These are phyloP conservation scores for Camponotus vicinus DNA, from an alignment of 1,140 invertebrate genomes.

Conservation along the genomic window DNA sequence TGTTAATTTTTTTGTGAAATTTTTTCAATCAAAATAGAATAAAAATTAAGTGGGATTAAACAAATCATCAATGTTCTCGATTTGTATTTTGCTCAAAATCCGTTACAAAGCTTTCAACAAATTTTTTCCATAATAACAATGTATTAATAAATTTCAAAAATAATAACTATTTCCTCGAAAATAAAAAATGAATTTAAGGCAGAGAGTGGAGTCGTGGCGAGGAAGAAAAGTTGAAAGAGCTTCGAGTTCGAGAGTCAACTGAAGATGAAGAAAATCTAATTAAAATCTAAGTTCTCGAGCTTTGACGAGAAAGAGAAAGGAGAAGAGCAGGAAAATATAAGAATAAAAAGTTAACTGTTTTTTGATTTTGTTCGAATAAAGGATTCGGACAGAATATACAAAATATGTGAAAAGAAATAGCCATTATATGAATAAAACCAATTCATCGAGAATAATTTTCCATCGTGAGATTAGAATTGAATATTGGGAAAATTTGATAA, in stretches of 20 bases:
- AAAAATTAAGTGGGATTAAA: neutral
- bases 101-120: slow-evolving; percentile 19
- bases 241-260: slow-evolving; percentile 59
- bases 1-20: neutral
- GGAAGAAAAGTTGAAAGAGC: slow-evolving; percentile 50
- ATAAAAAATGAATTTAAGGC: neutral
- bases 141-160: slow-evolving; percentile 23
- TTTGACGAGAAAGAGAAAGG: slow-evolving; percentile 52
- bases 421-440: slow-evolving; percentile 40
- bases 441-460: slow-evolving; percentile 23
- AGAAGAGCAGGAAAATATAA: slow-evolving; percentile 26
- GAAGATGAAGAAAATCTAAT: slow-evolving; percentile 67
- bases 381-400: slow-evolving; percentile 23
- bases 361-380: slow-evolving; percentile 35
- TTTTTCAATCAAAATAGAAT: neutral
- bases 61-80: slow-evolving; percentile 9
- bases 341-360: slow-evolving; percentile 47
- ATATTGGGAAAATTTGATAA: neutral
- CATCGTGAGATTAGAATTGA: neutral
- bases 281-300: slow-evolving; percentile 68
- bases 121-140: slow-evolving; percentile 36
- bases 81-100: slow-evolving; percentile 5
- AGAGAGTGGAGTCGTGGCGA: slow-evolving; percentile 7
- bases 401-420: slow-evolving; percentile 25
- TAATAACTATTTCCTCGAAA: slow-evolving; percentile 10